Percentiles rank a stretch among this genome's conserved stretches.
Conservation (phyloP, 2,888 invertebrate genomes). For the Ochropleura plecta region DNA sequence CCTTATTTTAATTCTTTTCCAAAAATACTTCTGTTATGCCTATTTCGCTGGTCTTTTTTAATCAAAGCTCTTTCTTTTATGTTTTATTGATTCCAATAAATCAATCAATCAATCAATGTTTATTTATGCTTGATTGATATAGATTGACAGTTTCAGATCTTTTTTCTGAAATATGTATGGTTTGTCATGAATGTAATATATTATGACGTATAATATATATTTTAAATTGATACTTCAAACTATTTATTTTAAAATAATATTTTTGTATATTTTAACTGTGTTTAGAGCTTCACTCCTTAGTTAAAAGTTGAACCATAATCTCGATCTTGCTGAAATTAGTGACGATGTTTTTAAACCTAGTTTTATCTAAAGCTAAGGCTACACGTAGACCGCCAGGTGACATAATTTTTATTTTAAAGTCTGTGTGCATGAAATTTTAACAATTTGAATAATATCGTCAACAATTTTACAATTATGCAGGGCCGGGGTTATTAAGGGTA, state of each 20-base stretch:
- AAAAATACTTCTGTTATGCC: slow-evolving; percentile 38
- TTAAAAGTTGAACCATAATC: slow-evolving; percentile 45
- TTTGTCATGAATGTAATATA: not conserved
- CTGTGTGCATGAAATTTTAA: slow-evolving; percentile 70
- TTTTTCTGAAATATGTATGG: not conserved
- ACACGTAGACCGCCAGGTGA: slow-evolving; percentile 61
- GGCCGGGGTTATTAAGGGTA: slow-evolving; percentile 41
- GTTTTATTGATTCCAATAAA: not conserved
- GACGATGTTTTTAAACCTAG: slow-evolving; percentile 52
- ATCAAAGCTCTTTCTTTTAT: slow-evolving; percentile 31
- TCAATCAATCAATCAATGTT: not conserved
- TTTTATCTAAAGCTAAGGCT: slow-evolving; percentile 44
- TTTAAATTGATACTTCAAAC: slow-evolving; percentile 8
- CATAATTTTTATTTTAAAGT: slow-evolving; percentile 41
- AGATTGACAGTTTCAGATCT: not conserved
- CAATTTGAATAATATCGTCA: slow-evolving; percentile 74
- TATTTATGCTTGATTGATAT: not conserved
- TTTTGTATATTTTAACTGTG: not conserved
- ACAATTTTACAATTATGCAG: slow-evolving; percentile 73
- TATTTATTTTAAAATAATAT: not conserved
- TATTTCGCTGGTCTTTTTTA: slow-evolving; percentile 35
- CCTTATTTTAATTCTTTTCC: slow-evolving; percentile 36
- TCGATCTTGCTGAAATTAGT: slow-evolving; percentile 53
- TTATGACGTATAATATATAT: slow-evolving; percentile 6
- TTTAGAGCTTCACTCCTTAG: not conserved